A percentile compares a stretch with the other conserved stretches of the same genome.
Conservation (phyloP, 2,797 vertebrate species). For the Cynopterus sphinx region DNA sequence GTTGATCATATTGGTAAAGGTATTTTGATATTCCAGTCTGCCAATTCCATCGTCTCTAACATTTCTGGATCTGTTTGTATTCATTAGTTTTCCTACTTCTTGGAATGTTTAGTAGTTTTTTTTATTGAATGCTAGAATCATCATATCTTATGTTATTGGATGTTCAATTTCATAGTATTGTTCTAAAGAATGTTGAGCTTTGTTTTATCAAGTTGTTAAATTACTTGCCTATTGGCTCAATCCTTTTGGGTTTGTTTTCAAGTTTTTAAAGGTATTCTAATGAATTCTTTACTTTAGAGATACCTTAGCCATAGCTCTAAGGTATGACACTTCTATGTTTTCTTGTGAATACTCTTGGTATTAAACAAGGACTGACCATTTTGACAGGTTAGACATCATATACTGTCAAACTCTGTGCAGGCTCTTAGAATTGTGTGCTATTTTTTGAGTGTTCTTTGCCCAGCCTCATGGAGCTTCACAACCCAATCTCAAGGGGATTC, state of each 20-base stretch:
- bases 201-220: not conserved
- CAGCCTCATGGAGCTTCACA: not conserved
- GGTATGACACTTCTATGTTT: not conserved
- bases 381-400: not conserved
- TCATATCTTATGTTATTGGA: not conserved
- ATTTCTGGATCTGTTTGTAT: not conserved
- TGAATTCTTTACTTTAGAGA: not conserved
- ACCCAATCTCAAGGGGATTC: not conserved
- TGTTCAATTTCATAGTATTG: not conserved
- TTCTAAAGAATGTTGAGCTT: not conserved
- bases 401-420: not conserved
- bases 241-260: not conserved
- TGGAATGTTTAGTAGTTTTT: not conserved
- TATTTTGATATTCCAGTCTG: not conserved
- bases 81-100: not conserved
- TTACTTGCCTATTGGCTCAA: not conserved
- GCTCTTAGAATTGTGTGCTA: not conserved
- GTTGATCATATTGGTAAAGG: not conserved
- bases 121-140: not conserved
- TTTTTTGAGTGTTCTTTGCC: not conserved
- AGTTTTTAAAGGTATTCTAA: not conserved
- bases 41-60: not conserved
- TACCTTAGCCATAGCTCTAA: not conserved
- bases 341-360: not conserved
- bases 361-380: not conserved